Evolutionary conservation across 2,113 vertebrate species (phyloP).

Genomic region (Monarcha castaneiventris): DNA sequence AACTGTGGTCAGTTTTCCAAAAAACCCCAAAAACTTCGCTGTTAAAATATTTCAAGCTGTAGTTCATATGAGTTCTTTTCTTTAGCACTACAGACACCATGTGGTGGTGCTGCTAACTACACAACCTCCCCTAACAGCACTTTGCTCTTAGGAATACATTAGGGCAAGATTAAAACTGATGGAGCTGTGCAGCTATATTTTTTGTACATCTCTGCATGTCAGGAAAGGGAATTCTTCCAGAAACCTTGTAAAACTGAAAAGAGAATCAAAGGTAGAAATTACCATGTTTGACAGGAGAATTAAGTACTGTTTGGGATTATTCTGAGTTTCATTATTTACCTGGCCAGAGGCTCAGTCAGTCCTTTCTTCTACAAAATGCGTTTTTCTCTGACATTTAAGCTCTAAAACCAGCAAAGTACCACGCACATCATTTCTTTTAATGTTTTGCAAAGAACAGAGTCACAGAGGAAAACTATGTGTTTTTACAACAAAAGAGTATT

Average conservation of each 20-base stretch:
- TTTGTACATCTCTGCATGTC: background rate
- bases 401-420: background rate
- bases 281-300: background rate
- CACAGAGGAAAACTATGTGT: background rate
- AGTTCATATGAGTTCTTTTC: background rate
- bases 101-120: slow-evolving; percentile 44
- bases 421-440: background rate
- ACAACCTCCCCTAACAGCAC: background rate
- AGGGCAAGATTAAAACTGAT: background rate
- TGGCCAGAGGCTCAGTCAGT: background rate
- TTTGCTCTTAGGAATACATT: background rate
- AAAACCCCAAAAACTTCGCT: background rate
- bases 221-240: background rate
- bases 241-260: background rate
- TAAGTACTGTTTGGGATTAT: background rate
- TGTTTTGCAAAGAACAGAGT: background rate
- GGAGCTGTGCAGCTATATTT: background rate
- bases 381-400: background rate
- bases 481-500: background rate
- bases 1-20: background rate
- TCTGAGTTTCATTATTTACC: background rate
- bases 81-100: slow-evolving; percentile 45
- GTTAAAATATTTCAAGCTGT: background rate
- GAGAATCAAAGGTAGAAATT: background rate
- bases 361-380: background rate